Conservation (phyloP, 2,113 vertebrate genomes). For the Callipepla squamata region DNA sequence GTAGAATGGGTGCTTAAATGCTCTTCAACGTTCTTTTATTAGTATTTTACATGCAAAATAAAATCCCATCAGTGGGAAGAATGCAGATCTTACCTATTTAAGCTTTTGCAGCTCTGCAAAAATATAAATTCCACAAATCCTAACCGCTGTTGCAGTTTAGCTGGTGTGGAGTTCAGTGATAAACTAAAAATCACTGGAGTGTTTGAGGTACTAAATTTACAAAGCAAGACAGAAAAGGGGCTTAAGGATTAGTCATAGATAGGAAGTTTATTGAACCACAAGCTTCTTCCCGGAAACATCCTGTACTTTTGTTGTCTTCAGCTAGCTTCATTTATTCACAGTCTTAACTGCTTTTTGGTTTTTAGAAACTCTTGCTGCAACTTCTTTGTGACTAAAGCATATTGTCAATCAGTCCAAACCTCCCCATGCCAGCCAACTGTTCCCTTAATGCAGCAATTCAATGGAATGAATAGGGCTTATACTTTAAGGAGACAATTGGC, state of each 20-base stretch:
- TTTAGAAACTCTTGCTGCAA: conserved; percentile 61
- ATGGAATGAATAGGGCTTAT: conserved; percentile 62
- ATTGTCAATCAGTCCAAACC: conserved; percentile 38
- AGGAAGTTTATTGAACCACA: conserved; percentile 38
- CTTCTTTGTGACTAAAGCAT: conserved; percentile 57
- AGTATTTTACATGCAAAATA: background rate
- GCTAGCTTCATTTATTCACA: conserved; percentile 4
- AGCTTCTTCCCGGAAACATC: conserved; percentile 53
- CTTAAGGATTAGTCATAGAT: conserved; percentile 38
- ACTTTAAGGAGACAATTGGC: conserved; percentile 66
- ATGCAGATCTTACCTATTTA: background rate
- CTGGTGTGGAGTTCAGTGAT: conserved; percentile 23
- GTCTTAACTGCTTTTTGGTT: conserved; percentile 16
- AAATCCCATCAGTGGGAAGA: background rate
- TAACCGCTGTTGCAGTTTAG: background rate
- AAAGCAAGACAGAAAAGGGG: background rate
- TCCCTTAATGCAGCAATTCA: conserved; percentile 71
- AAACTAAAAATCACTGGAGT: background rate
- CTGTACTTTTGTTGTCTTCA: conserved; percentile 56
- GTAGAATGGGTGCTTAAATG: background rate
- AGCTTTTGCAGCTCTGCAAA: background rate
- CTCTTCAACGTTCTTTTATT: background rate
- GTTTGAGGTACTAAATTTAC: conserved; percentile 12
- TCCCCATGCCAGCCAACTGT: conserved; percentile 64
- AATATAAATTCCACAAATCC: background rate